These are phyloP conservation scores for Scrobipalpa costella DNA, from an alignment of 2,888 invertebrate species.

Conservation along the genomic window DNA sequence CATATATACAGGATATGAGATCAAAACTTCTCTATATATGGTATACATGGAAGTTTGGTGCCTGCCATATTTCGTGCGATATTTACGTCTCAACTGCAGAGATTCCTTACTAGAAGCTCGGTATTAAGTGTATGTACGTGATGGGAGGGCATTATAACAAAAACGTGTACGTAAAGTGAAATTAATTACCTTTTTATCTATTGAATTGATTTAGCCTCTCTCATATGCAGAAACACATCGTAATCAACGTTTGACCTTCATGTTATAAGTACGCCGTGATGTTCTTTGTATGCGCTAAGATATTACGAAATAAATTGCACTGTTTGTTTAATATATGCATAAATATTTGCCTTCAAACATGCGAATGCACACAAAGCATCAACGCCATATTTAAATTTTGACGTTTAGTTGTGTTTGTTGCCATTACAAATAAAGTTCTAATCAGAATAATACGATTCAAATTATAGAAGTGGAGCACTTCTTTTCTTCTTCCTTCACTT, in stretches of 20 bases:
- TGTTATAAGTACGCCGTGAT: constrained; percentile 34
- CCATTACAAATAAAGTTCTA: constrained; percentile 1
- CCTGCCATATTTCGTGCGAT: not conserved
- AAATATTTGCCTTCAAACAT: constrained; percentile 41
- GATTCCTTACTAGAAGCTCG: not conserved
- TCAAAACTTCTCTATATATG: not conserved
- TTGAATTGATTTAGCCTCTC: constrained; percentile 37
- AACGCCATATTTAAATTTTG: constrained; percentile 15
- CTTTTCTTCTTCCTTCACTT: too few relatives aligned
- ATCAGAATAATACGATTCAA: not conserved
- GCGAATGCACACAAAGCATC: constrained; percentile 42
- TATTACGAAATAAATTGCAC: constrained; percentile 37
- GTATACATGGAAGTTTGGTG: not conserved
- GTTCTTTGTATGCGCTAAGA: constrained; percentile 30
- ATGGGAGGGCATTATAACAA: not conserved
- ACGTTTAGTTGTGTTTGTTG: not conserved
- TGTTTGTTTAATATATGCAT: constrained; percentile 35
- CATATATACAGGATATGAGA: not conserved
- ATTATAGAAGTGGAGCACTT: too few relatives aligned
- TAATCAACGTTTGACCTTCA: constrained; percentile 41
- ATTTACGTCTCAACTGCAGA: not conserved
- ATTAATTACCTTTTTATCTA: constrained; percentile 31
- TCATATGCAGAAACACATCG: constrained; percentile 28
- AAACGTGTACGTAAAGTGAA: constrained; percentile 22
- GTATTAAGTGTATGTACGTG: not conserved